Evolutionary conservation across 2,113 vertebrate genomes (phyloP).

Genomic region (Dermatemys mawii): DNA sequence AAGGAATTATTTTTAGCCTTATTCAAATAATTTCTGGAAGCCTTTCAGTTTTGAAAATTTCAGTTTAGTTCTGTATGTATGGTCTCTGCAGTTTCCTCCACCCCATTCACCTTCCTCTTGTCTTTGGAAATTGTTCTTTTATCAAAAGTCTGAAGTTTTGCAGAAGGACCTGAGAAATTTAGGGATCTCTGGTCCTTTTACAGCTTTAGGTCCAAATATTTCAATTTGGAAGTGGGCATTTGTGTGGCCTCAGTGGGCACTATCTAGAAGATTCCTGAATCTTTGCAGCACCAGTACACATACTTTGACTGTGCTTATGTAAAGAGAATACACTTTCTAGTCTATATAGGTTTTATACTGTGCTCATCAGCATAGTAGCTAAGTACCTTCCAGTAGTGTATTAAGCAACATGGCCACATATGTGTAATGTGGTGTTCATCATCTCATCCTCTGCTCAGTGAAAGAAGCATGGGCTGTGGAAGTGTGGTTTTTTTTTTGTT

Average conservation of each 20-base stretch:
- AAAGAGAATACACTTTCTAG: not conserved
- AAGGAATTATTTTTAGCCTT: not conserved
- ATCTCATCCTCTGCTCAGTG: no score
- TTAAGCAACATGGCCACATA: no score
- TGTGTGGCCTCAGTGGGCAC: not conserved
- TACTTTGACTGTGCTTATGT: not conserved
- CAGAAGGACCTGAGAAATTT: not conserved
- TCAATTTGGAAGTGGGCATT: not conserved
- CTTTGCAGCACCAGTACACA: not conserved
- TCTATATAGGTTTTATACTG: no score
- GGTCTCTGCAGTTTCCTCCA: not conserved
- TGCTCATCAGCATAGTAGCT: no score
- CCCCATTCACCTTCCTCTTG: not conserved
- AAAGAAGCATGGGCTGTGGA: no score
- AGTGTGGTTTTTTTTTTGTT: no score
- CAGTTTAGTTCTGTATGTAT: not conserved
- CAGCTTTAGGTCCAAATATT: fast-evolving
- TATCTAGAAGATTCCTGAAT: not conserved
- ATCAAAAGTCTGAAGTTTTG: not conserved
- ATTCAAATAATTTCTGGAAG: not conserved
- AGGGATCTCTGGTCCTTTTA: not conserved
- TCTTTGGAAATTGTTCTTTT: not conserved
- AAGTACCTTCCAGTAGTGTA: no score
- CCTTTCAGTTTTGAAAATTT: not conserved
- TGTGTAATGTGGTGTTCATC: no score